Evolutionary conservation across 2,888 invertebrate species (phyloP), one percentile per base, ranked within the genome.

Genomic region (Sminthurinus aureus): DNA sequence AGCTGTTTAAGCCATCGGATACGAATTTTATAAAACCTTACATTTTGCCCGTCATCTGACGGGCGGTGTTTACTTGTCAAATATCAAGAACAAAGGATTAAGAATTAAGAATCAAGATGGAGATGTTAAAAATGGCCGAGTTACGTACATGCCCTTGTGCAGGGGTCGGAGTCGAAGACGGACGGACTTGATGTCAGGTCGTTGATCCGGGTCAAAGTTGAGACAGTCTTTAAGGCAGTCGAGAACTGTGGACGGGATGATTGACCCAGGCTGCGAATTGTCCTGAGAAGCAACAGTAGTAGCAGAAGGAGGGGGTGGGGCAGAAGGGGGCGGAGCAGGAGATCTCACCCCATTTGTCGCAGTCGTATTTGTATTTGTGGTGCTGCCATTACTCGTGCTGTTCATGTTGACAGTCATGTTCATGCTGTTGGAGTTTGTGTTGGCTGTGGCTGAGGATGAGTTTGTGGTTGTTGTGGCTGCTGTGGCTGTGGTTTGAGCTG

Each of bases 71-170:
- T n/a, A n/a, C n/a, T n/a, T n/a, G n/a, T n/a, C n/a, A n/a, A n/a
- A n/a, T n/a, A n/a, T n/a, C n/a, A n/a, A n/a, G n/a, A n/a, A n/a
- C n/a, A n/a, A n/a, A n/a, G n/a, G n/a, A n/a, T n/a, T n/a, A n/a
- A n/a, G n/a, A n/a, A n/a, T n/a, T n/a, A n/a, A n/a, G n/a, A n/a
- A 58, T 58, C 58, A 9, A 58, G 58, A 58, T 58, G 15, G 64
- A 64, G 64, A 79, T 24, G 24, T 58, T 0, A 64, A 64, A 73
- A 81, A 81, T 22, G 50, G 22, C n/a, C 50, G 50, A 64, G 26
- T 15, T 15, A 93, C 95, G 93, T 90, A 96, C 98, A 98, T 96
- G 90, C 97, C 98, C 90, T 96, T 95, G 83, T 95, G 95, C 93
- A 97, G 94, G 89, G 95, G 95, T 90, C 96, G 96, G 0, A 97